Conservation (phyloP, 1,140 invertebrate genomes). For the Druon quercuslanigerum region DNA sequence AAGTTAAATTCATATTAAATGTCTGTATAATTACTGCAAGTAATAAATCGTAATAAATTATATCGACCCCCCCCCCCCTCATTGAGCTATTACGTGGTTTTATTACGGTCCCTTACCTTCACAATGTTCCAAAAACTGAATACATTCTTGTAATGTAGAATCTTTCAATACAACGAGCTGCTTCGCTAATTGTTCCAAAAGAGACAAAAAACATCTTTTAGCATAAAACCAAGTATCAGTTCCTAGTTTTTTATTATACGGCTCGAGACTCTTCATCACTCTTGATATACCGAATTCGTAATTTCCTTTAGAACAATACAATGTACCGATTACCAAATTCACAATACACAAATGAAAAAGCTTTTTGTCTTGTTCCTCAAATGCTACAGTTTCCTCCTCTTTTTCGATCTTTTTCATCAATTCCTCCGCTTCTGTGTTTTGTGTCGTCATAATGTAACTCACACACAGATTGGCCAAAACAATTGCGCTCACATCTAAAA, state of each 20-base stretch:
- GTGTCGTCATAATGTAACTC: conserved; percentile 98
- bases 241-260: conserved; percentile 95
- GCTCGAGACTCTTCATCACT: conserved; percentile 97
- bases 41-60: too few species aligned
- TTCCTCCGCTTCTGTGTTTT: conserved; percentile 99
- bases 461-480: conserved; percentile 99
- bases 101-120: conserved; percentile 75
- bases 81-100: too few species aligned
- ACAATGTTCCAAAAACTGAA: conserved; percentile 95
- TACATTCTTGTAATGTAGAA: conserved; percentile 91
- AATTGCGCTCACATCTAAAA: conserved; percentile 95
- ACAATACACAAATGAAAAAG: conserved; percentile 98
- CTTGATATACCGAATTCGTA: conserved; percentile 99
- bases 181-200: conserved; percentile 94
- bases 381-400: conserved; percentile 94
- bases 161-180: conserved; percentile 94
- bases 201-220: conserved; percentile 94
- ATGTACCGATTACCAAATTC: conserved; percentile 97
- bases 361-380: conserved; percentile 96
- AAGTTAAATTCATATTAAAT: too few species aligned
- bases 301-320: conserved; percentile 95
- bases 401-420: conserved; percentile 99
- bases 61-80: too few species aligned
- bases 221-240: conserved; percentile 99
- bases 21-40: too few species aligned